These are phyloP conservation scores for Phyllotreta striolata DNA, from an alignment of 2,888 invertebrate genomes.

Conservation along the genomic window DNA sequence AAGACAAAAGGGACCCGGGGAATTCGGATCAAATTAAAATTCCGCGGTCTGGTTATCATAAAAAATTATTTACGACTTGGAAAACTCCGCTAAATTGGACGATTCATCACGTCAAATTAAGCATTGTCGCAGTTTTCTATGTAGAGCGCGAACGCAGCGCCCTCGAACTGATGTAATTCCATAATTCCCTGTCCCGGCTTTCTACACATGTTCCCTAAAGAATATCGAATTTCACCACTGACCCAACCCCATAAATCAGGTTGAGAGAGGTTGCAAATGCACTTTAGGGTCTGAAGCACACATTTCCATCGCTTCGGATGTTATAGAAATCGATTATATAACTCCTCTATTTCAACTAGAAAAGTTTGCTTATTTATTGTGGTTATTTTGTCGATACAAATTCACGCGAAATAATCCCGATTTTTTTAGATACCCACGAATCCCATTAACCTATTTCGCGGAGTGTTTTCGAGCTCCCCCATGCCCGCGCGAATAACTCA, in stretches of 20 bases:
- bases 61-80: constrained; percentile 11
- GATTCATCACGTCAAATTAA: too few relatives aligned
- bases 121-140: too few relatives aligned
- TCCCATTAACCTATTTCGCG: neutral
- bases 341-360: too few relatives aligned
- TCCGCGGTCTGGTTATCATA: constrained; percentile 10
- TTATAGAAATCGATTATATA: too few relatives aligned
- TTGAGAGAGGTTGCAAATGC: constrained; percentile 38
- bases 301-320: too few relatives aligned
- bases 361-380: too few relatives aligned
- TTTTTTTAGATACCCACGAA: too few relatives aligned
- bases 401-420: too few relatives aligned
- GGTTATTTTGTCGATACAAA: too few relatives aligned
- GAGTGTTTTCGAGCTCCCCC: constrained; percentile 25
- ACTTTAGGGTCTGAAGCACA: neutral
- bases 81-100: too few relatives aligned
- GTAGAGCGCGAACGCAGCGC: too few relatives aligned
- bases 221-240: constrained; percentile 56
- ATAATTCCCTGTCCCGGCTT: constrained; percentile 25
- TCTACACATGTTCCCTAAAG: constrained; percentile 51
- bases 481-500: too few relatives aligned
- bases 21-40: constrained; percentile 12
- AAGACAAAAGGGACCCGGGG: constrained; percentile 1
- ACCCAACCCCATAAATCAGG: constrained; percentile 57
- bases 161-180: constrained; percentile 4